Percentiles rank a stretch among this genome's conserved stretches.
phyloP scores from a whole-genome alignment of 2,888 invertebrate species.

The Camponotus fellah region DNA sequence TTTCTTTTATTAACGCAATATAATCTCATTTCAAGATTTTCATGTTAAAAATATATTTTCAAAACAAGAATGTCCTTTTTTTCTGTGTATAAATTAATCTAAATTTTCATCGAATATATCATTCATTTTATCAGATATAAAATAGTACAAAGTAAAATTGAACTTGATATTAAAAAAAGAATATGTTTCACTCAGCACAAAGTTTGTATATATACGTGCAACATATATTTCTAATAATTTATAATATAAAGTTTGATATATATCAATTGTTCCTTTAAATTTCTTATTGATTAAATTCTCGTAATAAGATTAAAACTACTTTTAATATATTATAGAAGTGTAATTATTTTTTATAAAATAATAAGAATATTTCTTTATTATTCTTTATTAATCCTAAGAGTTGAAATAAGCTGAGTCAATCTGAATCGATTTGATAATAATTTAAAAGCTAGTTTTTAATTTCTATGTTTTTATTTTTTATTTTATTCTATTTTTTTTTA shows the following conservation, averaged over 20 bases:
- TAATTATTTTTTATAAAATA: background rate
- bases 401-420: background rate
- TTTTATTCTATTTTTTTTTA: background rate
- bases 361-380: background rate
- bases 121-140: background rate
- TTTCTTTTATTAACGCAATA: no score
- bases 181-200: background rate
- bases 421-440: background rate
- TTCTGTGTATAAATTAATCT: background rate
- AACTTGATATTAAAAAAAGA: background rate
- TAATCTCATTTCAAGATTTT: no score
- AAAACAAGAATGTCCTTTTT: no score
- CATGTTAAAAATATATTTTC: no score
- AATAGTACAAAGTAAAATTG: background rate
- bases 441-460: background rate
- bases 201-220: background rate
- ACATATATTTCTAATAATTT: background rate
- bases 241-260: conserved; percentile 1
- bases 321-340: background rate
- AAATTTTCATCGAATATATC: background rate
- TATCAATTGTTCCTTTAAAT: background rate
- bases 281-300: background rate
- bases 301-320: background rate
- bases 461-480: background rate
- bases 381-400: background rate